phyloP scores from a whole-genome alignment of 2,888 invertebrate genomes.

The Nomada fucata region DNA sequence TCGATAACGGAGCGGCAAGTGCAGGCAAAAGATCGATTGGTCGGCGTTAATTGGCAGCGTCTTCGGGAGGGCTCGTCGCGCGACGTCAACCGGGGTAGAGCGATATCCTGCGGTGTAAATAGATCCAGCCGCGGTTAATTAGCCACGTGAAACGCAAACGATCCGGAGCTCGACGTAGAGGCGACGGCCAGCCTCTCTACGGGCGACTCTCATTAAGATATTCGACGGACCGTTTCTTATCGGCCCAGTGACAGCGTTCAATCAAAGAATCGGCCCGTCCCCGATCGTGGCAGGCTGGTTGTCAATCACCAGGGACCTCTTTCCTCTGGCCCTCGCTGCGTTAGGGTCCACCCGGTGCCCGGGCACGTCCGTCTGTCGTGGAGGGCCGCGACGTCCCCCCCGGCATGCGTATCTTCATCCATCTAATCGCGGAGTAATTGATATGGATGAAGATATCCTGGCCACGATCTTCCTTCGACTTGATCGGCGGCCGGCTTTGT shows the following conservation, averaged over 20 bases:
- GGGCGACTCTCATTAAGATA: slow-evolving; percentile 82
- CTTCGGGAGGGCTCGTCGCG: slow-evolving; percentile 24
- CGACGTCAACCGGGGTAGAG: slow-evolving; percentile 53
- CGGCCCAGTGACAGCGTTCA: slow-evolving; percentile 83
- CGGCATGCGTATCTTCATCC: slow-evolving; percentile 76
- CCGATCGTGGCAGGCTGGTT: slow-evolving; percentile 76
- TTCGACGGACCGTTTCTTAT: slow-evolving; percentile 80
- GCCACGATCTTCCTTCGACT: slow-evolving; percentile 43
- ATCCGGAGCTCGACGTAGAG: slow-evolving; percentile 7
- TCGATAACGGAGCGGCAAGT: slow-evolving; percentile 58
- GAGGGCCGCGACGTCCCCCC: slow-evolving; percentile 45
- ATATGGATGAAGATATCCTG: slow-evolving; percentile 83
- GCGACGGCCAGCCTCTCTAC: slow-evolving; percentile 26
- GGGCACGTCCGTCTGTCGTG: slow-evolving; percentile 32
- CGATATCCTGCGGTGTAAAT: slow-evolving; percentile 75
- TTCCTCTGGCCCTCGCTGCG: slow-evolving; percentile 51
- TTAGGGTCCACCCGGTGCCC: slow-evolving; percentile 58
- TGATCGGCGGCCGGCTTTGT: slow-evolving; percentile 39
- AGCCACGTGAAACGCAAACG: slow-evolving; percentile 69
- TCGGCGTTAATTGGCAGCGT: slow-evolving; percentile 75
- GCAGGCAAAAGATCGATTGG: slow-evolving; percentile 74
- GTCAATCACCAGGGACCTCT: slow-evolving; percentile 81
- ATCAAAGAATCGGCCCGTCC: slow-evolving; percentile 81
- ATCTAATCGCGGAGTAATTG: slow-evolving; percentile 84
- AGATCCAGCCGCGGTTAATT: slow-evolving; percentile 74